A percentile compares a stretch with the other conserved stretches of the same genome.
Evolutionary conservation across 2,888 invertebrate species (phyloP).

Genomic region (Stenichneumon culpator): DNA sequence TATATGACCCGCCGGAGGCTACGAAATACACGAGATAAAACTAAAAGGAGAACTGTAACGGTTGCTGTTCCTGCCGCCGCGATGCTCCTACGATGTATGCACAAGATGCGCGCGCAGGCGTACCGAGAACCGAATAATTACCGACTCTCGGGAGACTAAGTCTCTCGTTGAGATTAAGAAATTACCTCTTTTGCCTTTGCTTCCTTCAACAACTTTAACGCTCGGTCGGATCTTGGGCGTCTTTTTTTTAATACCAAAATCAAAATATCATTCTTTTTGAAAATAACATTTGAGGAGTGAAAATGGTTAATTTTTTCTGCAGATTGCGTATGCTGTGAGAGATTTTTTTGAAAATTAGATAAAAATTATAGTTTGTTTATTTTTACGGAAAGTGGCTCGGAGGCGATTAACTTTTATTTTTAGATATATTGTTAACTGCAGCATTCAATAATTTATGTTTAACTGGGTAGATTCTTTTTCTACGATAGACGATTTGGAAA

Average conservation of each 20-base stretch:
- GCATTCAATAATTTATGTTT: too few species aligned
- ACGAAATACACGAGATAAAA: slow-evolving; percentile 58
- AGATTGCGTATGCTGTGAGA: background rate
- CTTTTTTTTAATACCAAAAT: too few species aligned
- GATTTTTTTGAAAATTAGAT: background rate
- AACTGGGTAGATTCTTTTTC: background rate
- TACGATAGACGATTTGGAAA: background rate
- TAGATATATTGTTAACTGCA: too few species aligned
- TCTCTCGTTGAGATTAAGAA: slow-evolving; percentile 40
- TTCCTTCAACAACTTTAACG: background rate
- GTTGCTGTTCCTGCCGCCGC: slow-evolving; percentile 35
- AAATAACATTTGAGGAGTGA: too few species aligned
- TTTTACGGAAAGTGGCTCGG: too few species aligned
- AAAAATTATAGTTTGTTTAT: background rate
- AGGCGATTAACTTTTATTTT: too few species aligned
- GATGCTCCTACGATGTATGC: slow-evolving; percentile 12
- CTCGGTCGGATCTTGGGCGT: background rate
- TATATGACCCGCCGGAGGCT: slow-evolving; percentile 27
- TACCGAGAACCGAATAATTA: slow-evolving; percentile 43
- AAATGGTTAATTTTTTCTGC: background rate
- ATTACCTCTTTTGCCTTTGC: slow-evolving; percentile 8
- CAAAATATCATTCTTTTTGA: too few species aligned
- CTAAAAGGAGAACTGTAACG: slow-evolving; percentile 63
- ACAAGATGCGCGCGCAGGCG: slow-evolving; percentile 8
- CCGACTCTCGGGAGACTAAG: slow-evolving; percentile 2